phyloP scores from a whole-genome alignment of 1,140 invertebrate species.

The Pentalonia nigronervosa region DNA sequence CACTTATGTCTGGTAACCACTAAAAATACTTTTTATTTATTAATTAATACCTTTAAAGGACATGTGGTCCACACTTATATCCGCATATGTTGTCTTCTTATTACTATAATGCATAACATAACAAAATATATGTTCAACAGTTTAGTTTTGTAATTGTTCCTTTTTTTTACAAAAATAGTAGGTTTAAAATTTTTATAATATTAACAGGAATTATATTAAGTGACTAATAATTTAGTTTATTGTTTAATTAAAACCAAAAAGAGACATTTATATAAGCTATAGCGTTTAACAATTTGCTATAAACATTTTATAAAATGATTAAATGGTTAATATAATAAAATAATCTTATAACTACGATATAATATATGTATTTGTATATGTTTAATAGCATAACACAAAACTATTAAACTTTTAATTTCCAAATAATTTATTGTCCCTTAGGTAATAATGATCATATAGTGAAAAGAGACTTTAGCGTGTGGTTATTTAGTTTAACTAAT shows the following conservation, averaged over 20 bases:
- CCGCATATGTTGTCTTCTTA: no score
- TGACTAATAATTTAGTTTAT: neutral
- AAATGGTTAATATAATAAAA: neutral
- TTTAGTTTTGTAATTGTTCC: neutral
- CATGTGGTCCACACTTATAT: no score
- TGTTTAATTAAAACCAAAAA: neutral
- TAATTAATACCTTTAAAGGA: no score
- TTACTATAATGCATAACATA: no score
- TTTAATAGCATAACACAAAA: neutral
- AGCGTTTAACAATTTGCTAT: neutral
- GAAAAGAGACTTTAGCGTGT: neutral
- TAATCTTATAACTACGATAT: neutral
- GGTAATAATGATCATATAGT: neutral
- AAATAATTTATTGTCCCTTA: neutral
- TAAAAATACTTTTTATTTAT: no score
- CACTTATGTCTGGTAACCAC: no score
- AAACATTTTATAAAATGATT: neutral
- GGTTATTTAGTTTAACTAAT: neutral
- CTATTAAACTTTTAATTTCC: neutral
- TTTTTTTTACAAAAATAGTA: neutral
- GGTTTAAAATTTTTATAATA: neutral
- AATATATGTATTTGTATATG: neutral
- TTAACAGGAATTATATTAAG: neutral
- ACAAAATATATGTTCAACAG: no score
- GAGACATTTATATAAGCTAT: neutral